Evolutionary conservation across 2,888 invertebrate species (phyloP).

Genomic region (Opisthograptis luteolata): DNA sequence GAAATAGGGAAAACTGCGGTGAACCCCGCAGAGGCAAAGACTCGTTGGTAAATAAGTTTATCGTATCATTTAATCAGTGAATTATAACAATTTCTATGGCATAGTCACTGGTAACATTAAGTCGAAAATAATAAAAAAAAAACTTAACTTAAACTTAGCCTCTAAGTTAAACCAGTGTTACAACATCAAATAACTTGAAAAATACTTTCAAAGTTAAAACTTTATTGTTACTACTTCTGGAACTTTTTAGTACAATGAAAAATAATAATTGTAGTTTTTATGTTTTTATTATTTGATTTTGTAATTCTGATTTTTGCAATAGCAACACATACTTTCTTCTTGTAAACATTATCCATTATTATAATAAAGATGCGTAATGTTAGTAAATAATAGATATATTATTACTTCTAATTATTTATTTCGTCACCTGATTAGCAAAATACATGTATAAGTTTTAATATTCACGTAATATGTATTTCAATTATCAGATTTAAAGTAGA

Average conservation of each 20-base stretch:
- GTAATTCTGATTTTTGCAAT: conserved; percentile 4
- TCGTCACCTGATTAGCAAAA: neutral
- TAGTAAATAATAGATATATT: conserved; percentile 5
- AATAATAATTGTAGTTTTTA: neutral
- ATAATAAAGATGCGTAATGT: neutral
- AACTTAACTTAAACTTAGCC: conserved; percentile 59
- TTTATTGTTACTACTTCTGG: no score
- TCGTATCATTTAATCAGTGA: conserved; percentile 75
- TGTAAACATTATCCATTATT: conserved; percentile 9
- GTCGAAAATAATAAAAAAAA: conserved; percentile 60
- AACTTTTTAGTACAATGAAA: no score
- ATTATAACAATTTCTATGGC: conserved; percentile 81
- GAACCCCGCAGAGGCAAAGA: conserved; percentile 27
- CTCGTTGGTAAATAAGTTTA: conserved; percentile 43
- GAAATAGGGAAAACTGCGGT: neutral
- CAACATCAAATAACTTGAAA: conserved; percentile 7
- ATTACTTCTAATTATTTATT: neutral
- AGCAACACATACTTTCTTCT: conserved; percentile 9
- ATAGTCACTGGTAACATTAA: conserved; percentile 80
- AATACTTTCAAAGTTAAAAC: neutral
- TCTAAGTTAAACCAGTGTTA: conserved; percentile 49
- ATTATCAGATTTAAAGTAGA: conserved; percentile 41
- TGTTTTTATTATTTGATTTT: neutral
- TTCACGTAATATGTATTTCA: conserved; percentile 12
- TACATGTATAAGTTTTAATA: conserved; percentile 10